A percentile compares a stretch with the other conserved stretches of the same genome.
phyloP scores from a whole-genome alignment of 2,113 vertebrate genomes.

The Apodemus speciosus region DNA sequence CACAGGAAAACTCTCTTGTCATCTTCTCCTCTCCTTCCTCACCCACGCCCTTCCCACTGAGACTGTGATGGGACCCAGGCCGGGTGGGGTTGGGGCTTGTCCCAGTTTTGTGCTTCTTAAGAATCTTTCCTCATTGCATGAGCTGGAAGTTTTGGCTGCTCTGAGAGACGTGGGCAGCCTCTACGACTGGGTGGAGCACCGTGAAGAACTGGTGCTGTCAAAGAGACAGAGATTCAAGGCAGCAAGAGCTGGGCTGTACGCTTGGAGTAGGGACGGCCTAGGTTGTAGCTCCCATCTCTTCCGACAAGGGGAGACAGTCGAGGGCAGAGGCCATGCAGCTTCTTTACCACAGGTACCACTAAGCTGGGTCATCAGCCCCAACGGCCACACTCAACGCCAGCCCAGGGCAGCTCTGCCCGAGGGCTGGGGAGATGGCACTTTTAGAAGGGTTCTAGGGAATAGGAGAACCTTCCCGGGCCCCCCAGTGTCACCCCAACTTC shows the following conservation, averaged over 20 bases:
- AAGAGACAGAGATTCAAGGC: not conserved
- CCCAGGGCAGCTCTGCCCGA: not conserved
- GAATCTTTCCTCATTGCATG: slow-evolving; percentile 36
- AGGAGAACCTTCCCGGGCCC: not conserved
- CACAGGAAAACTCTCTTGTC: not conserved
- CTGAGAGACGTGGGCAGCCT: slow-evolving; percentile 27
- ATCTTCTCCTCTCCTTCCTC: not conserved
- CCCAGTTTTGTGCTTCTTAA: slow-evolving; percentile 42
- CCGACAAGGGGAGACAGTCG: not conserved
- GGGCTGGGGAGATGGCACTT: not conserved
- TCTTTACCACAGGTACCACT: not conserved
- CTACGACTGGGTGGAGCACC: not conserved
- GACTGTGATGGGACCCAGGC: not conserved
- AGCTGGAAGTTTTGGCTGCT: slow-evolving; percentile 27
- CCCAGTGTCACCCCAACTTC: too few species aligned
- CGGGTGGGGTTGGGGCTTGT: slow-evolving; percentile 14
- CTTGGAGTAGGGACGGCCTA: not conserved
- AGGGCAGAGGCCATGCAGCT: not conserved
- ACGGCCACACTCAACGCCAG: rapidly evolving
- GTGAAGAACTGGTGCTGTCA: not conserved
- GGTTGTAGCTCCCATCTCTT: not conserved
- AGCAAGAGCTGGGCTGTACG: not conserved
- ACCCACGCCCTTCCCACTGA: not conserved
- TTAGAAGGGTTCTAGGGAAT: not conserved
- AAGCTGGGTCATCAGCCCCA: not conserved